Base-by-base conservation (phyloP, 2,888 invertebrate species). In the Idaea biselata region DNA sequence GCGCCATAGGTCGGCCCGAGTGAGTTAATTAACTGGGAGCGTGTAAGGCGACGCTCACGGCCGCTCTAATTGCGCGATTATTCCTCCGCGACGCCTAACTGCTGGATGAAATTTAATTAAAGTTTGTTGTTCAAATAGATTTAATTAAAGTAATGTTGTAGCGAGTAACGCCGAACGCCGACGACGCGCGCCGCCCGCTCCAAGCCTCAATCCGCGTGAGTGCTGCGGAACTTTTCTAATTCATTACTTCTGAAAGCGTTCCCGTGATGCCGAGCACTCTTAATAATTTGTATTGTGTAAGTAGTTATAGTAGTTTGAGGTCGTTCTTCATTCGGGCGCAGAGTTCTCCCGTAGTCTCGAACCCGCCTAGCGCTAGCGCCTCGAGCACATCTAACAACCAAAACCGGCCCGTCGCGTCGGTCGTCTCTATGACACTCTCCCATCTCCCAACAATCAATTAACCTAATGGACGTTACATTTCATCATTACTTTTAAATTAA, bases 81-180 rank as follows among this genome's bases (percentile, higher is more conserved):
- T 91, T 90, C 91, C 92, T 90, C 87, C 89, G 87, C 90, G 89
- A 88, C 90, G 91, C 93, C 90, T 91, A 92, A 93, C 93, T 92
- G 91, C 90, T 90, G 87, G 91, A 91, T 92, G 91, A 93, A 91
- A 93, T 93, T 93, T 93, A 93, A 93, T 93, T 93, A 93, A 93
- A 93, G 89, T 93, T 93, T 93, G 93, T 93, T 93, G 93, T 93
- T 93, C 91, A 93, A 93, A 93, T 93, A 93, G 93, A 93, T 93
- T 93, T 93, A 93, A 93, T 93, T 93, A 93, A 93, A 93, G 91
- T 93, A 93, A 93, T 93, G 93, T 89, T 90, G 91, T 90, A 89
- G 89, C 87, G 85, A 86, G 83, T 76, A 80, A 82, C 87, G 87
- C 84, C 83, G 87, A 81, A 81, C 82, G 79, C 69, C 71, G 74